Conservation (phyloP, 2,888 invertebrate species). For the Conus canariensis region DNA sequence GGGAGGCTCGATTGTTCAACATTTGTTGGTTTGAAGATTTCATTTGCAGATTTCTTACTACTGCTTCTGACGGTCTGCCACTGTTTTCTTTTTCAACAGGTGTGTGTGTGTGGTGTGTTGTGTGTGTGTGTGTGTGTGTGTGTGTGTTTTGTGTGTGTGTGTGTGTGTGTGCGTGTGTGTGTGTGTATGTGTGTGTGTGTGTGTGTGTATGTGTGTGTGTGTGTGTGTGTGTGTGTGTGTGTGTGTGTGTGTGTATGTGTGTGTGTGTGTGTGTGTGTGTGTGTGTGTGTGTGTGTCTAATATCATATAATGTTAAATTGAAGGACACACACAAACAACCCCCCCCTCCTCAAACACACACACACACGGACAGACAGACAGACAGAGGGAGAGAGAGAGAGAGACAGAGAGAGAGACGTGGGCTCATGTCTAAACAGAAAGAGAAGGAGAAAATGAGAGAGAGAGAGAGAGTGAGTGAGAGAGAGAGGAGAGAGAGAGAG, state of each 20-base stretch:
- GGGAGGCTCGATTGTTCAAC: too few species aligned
- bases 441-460: too few species aligned
- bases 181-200: not conserved
- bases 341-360: not conserved
- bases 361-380: not conserved
- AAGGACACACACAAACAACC: not conserved
- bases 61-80: too few species aligned
- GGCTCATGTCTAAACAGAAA: too few species aligned
- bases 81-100: too few species aligned
- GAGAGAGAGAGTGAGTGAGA: too few species aligned
- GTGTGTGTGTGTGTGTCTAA: not conserved
- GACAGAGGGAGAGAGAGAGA: not conserved
- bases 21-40: too few species aligned
- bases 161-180: slow-evolving; percentile 12
- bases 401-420: not conserved
- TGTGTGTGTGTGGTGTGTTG: too few species aligned
- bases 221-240: not conserved
- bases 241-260: slow-evolving; percentile 5
- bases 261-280: not conserved
- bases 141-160: not conserved
- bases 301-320: not conserved
- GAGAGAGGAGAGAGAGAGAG: not conserved
- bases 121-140: too few species aligned
- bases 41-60: too few species aligned
- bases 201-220: not conserved